Evolutionary conservation across 37 sponge, comb jelly and placozoan genomes (phyloP).

Genomic region (Petrosia ficiformis): DNA sequence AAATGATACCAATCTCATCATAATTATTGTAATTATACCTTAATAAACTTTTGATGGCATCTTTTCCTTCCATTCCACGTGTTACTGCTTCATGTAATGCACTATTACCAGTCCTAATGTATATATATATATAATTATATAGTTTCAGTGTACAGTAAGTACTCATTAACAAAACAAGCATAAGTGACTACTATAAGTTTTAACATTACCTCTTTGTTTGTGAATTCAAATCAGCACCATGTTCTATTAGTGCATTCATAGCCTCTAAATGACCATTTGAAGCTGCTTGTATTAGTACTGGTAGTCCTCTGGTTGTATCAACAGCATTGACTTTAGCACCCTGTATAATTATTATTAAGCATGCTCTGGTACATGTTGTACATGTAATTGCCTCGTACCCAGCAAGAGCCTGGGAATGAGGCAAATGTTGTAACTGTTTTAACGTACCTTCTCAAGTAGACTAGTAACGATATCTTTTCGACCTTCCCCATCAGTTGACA

Average conservation of each 20-base stretch:
- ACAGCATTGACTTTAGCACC: conserved; percentile 56
- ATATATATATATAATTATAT: no score
- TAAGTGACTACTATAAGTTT: no score
- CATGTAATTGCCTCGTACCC: not conserved
- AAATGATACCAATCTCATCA: no score
- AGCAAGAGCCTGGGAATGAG: conserved; percentile 1
- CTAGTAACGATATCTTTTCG: conserved; percentile 45
- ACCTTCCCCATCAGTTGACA: conserved; percentile 42
- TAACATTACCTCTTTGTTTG: conserved; percentile 7
- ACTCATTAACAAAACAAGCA: not conserved
- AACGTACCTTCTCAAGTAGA: conserved; percentile 49
- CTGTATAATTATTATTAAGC: conserved; percentile 8
- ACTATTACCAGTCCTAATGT: no score
- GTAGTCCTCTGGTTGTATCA: conserved; percentile 25
- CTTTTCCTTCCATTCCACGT: no score
- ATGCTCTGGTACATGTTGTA: no score
- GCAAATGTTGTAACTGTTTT: not conserved
- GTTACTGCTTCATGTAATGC: no score
- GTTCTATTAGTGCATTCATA: conserved; percentile 20
- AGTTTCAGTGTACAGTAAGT: no score
- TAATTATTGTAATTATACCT: no score
- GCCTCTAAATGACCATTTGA: conserved; percentile 33
- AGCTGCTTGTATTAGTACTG: conserved; percentile 43
- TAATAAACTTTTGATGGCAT: no score
- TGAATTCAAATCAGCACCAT: conserved; percentile 33